Evolutionary conservation across 64 coral and sea anemone species (phyloP).

Genomic region (Actinia tenebrosa): DNA sequence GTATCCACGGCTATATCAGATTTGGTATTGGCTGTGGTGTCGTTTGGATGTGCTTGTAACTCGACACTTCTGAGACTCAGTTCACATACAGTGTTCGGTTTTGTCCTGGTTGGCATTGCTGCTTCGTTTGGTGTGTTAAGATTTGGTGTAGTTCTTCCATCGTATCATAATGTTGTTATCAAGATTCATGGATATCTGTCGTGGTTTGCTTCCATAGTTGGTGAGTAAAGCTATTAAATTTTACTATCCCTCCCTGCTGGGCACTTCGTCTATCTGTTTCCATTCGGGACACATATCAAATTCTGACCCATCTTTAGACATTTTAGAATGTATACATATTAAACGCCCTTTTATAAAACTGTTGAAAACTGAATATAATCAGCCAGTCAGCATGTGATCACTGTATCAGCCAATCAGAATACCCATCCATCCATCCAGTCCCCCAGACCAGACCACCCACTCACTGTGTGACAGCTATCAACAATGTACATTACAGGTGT

Average conservation of each 20-base stretch:
- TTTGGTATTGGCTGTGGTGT: conserved; percentile 54
- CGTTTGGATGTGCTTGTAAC: conserved; percentile 40
- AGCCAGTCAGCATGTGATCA: no score
- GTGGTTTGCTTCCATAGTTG: conserved; percentile 70
- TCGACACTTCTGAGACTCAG: conserved; percentile 24
- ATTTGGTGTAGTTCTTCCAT: conserved; percentile 59
- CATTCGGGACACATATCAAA: no score
- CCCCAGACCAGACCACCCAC: no score
- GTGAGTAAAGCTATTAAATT: conserved; percentile 26
- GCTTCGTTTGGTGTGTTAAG: conserved; percentile 64
- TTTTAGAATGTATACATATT: no score
- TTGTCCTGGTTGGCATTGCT: conserved; percentile 54
- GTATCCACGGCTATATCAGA: conserved; percentile 70
- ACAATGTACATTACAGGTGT: conserved; percentile 49
- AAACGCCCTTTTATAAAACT: no score
- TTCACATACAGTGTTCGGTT: conserved; percentile 41
- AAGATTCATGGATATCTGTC: conserved; percentile 52
- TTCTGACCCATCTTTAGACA: no score
- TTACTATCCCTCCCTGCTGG: neutral
- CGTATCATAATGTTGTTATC: conserved; percentile 36
- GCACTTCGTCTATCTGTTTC: neutral
- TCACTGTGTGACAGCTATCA: no score
- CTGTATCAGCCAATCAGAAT: no score
- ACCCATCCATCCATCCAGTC: no score
- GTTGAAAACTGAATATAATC: no score